Conservation (phyloP, 1,140 invertebrate genomes). For the Hyles vespertilio region DNA sequence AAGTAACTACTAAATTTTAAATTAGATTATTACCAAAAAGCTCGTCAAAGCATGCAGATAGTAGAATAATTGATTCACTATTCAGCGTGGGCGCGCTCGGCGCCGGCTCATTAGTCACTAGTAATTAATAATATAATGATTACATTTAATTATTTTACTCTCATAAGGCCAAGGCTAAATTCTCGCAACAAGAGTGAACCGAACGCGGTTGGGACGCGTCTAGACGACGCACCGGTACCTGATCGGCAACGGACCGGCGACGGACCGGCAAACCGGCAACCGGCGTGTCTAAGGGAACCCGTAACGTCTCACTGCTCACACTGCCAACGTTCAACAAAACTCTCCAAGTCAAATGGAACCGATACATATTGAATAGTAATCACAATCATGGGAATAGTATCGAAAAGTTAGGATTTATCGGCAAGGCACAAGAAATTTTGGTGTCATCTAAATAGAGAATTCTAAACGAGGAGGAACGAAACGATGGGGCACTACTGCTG, state of each 20-base stretch:
- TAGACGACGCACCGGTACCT: not conserved
- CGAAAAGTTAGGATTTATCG: slow-evolving; percentile 38
- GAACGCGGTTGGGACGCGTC: slow-evolving; percentile 53
- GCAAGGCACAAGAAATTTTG: slow-evolving; percentile 68
- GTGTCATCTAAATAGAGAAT: slow-evolving; percentile 27
- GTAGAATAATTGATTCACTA: slow-evolving; percentile 69
- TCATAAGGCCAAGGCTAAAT: slow-evolving; percentile 76
- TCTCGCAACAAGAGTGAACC: slow-evolving; percentile 70
- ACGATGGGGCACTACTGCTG: not conserved
- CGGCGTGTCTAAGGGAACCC: slow-evolving; percentile 9
- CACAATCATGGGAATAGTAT: slow-evolving; percentile 28
- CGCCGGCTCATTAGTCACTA: slow-evolving; percentile 52
- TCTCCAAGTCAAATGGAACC: slow-evolving; percentile 12
- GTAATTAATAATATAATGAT: slow-evolving; percentile 61
- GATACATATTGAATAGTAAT: slow-evolving; percentile 8
- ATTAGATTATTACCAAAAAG: slow-evolving; percentile 75
- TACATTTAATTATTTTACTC: slow-evolving; percentile 70
- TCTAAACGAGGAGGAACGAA: not conserved
- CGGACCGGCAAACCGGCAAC: slow-evolving; percentile 2
- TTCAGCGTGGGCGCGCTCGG: slow-evolving; percentile 57
- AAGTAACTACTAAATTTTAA: slow-evolving; percentile 72
- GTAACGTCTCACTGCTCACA: slow-evolving; percentile 21
- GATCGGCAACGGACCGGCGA: too few species aligned
- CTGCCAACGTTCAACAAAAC: slow-evolving; percentile 20
- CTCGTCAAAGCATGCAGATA: slow-evolving; percentile 75